Conservation (phyloP, 2,888 invertebrate genomes). For the Noctua janthina region DNA sequence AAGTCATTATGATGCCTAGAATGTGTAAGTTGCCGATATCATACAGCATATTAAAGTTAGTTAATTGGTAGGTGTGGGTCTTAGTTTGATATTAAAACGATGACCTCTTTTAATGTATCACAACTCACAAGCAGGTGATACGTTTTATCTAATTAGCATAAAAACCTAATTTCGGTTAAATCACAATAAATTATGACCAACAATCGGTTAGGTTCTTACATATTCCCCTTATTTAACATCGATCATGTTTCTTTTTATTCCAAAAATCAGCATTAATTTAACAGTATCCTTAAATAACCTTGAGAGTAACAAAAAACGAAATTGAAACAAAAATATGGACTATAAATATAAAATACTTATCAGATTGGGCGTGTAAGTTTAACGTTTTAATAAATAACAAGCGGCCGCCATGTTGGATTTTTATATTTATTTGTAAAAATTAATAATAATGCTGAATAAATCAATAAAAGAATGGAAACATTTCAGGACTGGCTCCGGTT, state of each 20-base stretch:
- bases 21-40: neutral
- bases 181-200: constrained; percentile 39
- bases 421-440: constrained; percentile 77
- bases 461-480: constrained; percentile 89
- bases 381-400: constrained; percentile 86
- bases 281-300: constrained; percentile 71
- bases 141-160: constrained; percentile 40
- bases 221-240: constrained; percentile 30
- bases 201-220: constrained; percentile 3
- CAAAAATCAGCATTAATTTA: constrained; percentile 55
- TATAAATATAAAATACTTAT: constrained; percentile 83
- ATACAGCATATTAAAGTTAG: neutral
- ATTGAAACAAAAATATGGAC: constrained; percentile 75
- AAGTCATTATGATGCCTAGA: neutral
- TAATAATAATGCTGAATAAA: constrained; percentile 90
- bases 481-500: constrained; percentile 84
- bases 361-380: constrained; percentile 84
- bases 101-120: constrained; percentile 12
- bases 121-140: constrained; percentile 21
- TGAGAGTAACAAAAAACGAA: constrained; percentile 68
- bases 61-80: neutral
- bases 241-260: constrained; percentile 40
- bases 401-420: constrained; percentile 72
- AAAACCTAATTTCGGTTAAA: constrained; percentile 34
- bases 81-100: neutral